Base-by-base conservation (phyloP, 2,113 vertebrate genomes). In the Gymnogyps californianus region DNA sequence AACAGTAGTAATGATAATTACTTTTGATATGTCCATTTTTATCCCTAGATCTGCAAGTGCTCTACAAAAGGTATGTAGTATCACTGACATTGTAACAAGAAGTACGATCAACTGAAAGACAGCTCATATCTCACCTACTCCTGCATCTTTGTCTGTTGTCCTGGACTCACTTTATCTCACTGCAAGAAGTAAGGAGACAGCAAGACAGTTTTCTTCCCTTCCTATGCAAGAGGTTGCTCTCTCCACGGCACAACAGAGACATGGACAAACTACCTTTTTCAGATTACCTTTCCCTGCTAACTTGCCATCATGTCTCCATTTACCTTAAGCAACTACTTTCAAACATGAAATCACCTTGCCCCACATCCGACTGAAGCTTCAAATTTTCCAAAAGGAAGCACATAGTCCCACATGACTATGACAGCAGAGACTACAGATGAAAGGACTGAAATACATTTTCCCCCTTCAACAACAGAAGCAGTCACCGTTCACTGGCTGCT, bases 61-160 rank as follows among this genome's bases (percentile, higher is more conserved):
- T 72, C 69, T 67, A 75, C 44, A 54, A 49, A 75, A 84, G 17
- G 28, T 14, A 21, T 0, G 7, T 7, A 38, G 2, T 3, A 49
- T 13, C n/a, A 71, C 46, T 4, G 3, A 29, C 77, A 38, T 0
- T 2, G 10, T 18, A 69, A 66, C 8, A 29, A 29, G 46, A 67
- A 75, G 10, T 8, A 59, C 0, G 0, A n/a, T 9, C 51, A 52
- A 16, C 22, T 25, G 14, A 7, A 42, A 24, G 22, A 38, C 22
- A 58, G 67, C 24, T 86, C 47, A 0, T 2, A 11, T 3, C 36
- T 59, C 59, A 17, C 42, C 55, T 47, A 15, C 51, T 83, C 65
- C 83, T 49, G 44, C 31, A 15, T 7, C 28, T 26, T 10, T 51
- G 34, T 5, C 46, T 40, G 22, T 4, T 34, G 34, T 5, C 52